Evolutionary conservation across 2,888 invertebrate genomes (phyloP).

Genomic region (Ecdyonurus torrentis): DNA sequence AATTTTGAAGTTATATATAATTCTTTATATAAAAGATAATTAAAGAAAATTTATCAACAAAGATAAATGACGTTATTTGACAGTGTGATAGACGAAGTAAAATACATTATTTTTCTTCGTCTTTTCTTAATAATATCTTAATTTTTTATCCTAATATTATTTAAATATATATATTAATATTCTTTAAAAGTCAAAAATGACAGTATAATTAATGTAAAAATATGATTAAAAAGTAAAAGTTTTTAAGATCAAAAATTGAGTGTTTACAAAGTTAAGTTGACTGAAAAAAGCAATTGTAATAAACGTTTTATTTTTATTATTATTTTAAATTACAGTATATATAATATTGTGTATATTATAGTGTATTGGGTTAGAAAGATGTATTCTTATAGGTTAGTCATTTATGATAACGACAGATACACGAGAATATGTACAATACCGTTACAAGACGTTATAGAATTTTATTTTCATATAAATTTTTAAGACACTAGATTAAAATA

Average conservation of each 20-base stretch:
- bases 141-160: background rate
- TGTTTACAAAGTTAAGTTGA: background rate
- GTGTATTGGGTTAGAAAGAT: too few species aligned
- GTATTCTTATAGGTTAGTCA: too few species aligned
- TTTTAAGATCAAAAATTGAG: background rate
- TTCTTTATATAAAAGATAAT: background rate
- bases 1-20: too few species aligned
- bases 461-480: too few species aligned
- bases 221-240: background rate
- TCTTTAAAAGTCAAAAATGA: background rate
- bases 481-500: too few species aligned
- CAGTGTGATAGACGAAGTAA: background rate
- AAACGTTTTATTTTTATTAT: too few species aligned
- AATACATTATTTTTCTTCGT: background rate
- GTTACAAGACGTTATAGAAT: too few species aligned
- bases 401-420: too few species aligned
- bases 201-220: background rate
- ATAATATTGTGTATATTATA: too few species aligned
- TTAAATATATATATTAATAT: background rate
- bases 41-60: background rate
- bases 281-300: too few species aligned
- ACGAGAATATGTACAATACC: too few species aligned
- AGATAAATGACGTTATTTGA: background rate
- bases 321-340: too few species aligned
- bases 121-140: background rate